phyloP scores from a whole-genome alignment of 2,797 vertebrate genomes.

The Thamnophis elegans region DNA sequence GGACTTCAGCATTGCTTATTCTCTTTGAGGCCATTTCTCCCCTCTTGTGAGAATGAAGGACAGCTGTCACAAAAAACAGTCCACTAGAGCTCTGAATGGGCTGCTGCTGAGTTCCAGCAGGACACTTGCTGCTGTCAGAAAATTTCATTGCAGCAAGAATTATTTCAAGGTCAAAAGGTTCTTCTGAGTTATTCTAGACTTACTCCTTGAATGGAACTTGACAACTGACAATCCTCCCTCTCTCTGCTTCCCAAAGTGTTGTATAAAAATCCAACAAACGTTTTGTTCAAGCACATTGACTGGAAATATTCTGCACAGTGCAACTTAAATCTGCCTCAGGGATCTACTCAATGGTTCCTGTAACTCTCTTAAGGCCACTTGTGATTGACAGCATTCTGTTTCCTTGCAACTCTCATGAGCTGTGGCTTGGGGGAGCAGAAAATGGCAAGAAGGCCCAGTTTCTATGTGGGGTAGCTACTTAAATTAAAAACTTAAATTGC shows the following conservation, averaged over 20 bases:
- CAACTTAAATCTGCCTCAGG: neutral
- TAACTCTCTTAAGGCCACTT: neutral
- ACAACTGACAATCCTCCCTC: neutral
- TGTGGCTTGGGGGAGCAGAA: neutral
- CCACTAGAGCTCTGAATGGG: slow-evolving; percentile 20
- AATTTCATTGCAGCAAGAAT: neutral
- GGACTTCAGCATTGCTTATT: slow-evolving; percentile 35
- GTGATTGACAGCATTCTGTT: neutral
- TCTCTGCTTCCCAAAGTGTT: neutral
- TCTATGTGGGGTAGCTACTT: neutral
- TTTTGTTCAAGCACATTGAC: neutral
- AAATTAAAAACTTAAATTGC: neutral
- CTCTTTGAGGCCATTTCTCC: slow-evolving; percentile 56
- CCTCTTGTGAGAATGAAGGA: slow-evolving; percentile 45
- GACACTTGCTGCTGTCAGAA: neutral
- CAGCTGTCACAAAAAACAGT: slow-evolving; percentile 56
- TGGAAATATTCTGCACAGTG: neutral
- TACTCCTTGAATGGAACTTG: neutral
- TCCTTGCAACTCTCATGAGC: neutral
- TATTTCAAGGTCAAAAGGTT: slow-evolving; percentile 16
- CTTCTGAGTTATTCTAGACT: neutral
- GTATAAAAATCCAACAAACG: neutral
- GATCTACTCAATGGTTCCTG: neutral
- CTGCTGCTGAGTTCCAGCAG: slow-evolving; percentile 47
- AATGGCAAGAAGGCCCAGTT: neutral